Conservation (phyloP, 2,113 vertebrate species). For the Triplophysa dalaica region DNA sequence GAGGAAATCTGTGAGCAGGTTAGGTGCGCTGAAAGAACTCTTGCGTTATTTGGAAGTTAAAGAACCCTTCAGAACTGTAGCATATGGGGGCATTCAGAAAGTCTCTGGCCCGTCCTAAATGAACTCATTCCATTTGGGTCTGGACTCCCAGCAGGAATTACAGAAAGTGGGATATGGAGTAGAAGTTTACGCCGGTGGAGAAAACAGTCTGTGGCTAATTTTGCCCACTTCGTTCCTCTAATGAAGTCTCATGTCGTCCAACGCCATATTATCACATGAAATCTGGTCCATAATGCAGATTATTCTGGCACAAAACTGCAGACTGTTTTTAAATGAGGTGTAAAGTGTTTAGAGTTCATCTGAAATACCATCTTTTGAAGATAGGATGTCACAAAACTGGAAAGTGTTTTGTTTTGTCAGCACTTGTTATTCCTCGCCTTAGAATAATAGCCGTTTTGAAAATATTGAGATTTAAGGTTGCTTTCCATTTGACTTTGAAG, state of each 20-base stretch:
- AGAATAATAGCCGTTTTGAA: no score
- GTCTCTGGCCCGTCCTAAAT: conserved; percentile 79
- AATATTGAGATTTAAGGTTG: no score
- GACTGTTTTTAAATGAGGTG: no score
- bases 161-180: conserved; percentile 71
- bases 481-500: no score
- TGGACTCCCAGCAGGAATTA: conserved; percentile 76
- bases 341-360: no score
- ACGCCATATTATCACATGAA: neutral
- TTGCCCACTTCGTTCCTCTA: conserved; percentile 3
- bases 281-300: no score
- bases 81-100: conserved; percentile 80
- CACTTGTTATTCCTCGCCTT: no score
- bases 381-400: no score
- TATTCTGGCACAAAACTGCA: no score
- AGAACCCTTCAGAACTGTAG: conserved; percentile 75
- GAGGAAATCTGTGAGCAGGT: conserved; percentile 45
- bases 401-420: no score
- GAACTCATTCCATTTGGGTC: conserved; percentile 83
- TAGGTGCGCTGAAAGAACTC: conserved; percentile 63
- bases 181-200: conserved; percentile 71
- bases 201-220: conserved; percentile 52
- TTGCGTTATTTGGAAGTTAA: conserved; percentile 77
- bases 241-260: neutral
- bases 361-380: no score